These are phyloP conservation scores for Rana temporaria DNA, from an alignment of 2,113 vertebrate genomes.

Conservation along the genomic window DNA sequence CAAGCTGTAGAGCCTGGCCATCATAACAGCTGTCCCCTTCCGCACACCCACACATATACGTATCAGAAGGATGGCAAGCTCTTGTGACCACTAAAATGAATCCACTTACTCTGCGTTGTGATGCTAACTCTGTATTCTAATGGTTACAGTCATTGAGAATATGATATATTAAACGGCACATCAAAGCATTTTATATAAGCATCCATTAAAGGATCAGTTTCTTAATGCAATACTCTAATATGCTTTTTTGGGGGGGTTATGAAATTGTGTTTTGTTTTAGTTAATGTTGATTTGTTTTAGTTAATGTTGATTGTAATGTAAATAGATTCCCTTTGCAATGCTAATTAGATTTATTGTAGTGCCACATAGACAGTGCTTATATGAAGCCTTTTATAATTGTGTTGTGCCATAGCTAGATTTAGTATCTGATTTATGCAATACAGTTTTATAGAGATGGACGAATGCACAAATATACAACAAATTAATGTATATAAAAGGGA, in stretches of 20 bases:
- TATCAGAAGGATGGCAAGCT: conserved; percentile 29
- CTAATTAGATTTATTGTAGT: not conserved
- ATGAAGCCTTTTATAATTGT: not conserved
- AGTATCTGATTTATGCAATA: too few species aligned
- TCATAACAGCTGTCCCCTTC: conserved; percentile 44
- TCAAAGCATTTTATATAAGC: not conserved
- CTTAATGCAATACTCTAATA: not conserved
- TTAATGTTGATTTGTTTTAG: not conserved
- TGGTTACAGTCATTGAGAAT: not conserved
- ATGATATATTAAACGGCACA: not conserved
- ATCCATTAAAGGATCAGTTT: conserved; percentile 9
- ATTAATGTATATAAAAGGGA: too few species aligned
- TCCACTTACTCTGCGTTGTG: not conserved
- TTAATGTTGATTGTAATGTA: not conserved
- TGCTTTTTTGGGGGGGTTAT: not conserved
- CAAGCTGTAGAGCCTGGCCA: conserved; percentile 63
- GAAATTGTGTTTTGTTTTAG: not conserved
- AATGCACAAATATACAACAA: too few species aligned
- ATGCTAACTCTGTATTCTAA: not conserved
- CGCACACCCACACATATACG: not conserved
- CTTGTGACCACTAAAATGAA: conserved; percentile 2
- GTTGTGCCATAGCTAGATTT: too few species aligned
- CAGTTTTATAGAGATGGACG: too few species aligned
- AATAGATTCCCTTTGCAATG: not conserved
- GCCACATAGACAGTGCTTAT: not conserved